Conservation (phyloP, 1,140 invertebrate genomes). For the Mamestra configurata region DNA sequence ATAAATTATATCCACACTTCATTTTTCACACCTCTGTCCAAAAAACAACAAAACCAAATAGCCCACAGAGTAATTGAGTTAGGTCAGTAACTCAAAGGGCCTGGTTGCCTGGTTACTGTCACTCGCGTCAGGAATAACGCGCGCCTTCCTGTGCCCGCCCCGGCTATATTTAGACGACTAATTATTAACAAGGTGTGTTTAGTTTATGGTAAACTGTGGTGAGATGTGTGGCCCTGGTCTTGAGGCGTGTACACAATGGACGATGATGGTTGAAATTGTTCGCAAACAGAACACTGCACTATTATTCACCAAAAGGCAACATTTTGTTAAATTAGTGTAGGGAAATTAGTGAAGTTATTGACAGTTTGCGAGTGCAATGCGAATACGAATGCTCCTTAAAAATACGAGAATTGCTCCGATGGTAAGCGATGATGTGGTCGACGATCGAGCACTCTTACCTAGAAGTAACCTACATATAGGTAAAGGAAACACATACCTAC, state of each 20-base stretch:
- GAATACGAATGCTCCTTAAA: too few species aligned
- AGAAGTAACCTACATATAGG: too few species aligned
- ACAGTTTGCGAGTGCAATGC: too few species aligned
- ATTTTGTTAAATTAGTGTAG: too few species aligned
- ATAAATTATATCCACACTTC: slow-evolving; percentile 7
- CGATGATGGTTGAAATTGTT: background rate
- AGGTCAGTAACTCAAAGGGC: slow-evolving; percentile 45
- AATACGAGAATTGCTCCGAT: too few species aligned
- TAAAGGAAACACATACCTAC: too few species aligned
- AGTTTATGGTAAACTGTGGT: slow-evolving; percentile 25
- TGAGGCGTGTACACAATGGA: slow-evolving; percentile 13
- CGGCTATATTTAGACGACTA: slow-evolving; percentile 46
- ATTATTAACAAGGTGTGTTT: slow-evolving; percentile 44
- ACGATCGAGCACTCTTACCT: too few species aligned
- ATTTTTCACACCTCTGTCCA: background rate
- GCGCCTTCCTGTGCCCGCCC: slow-evolving; percentile 41
- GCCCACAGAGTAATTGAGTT: background rate
- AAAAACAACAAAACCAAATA: slow-evolving; percentile 1
- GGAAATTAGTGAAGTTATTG: too few species aligned
- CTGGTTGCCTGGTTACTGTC: slow-evolving; percentile 24
- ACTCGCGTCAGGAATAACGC: slow-evolving; percentile 33
- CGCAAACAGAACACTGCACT: too few species aligned
- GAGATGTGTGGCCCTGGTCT: slow-evolving; percentile 7
- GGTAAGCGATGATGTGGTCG: too few species aligned
- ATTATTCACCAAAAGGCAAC: too few species aligned